Evolutionary conservation across 2,888 invertebrate genomes (phyloP), one percentile per base, ranked within the genome.

Genomic region (Oscheius myriophilus): DNA sequence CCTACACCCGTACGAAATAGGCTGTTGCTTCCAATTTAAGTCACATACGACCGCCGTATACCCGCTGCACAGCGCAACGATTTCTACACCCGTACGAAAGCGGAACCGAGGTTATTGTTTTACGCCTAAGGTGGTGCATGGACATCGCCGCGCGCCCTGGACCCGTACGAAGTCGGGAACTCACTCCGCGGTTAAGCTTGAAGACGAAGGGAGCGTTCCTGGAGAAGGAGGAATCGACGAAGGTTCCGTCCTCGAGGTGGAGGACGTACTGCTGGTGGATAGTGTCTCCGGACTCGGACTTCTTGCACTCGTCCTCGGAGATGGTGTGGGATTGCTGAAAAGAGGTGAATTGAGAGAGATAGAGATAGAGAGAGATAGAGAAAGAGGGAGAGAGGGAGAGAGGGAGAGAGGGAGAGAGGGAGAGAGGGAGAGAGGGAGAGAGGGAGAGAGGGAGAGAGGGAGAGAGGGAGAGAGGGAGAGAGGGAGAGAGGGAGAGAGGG

Each of bases 191-290:
- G 69, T 80, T 82, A 39, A 84, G 71, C 52, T 78, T 75, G 80
- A 84, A 84, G 72, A 85, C 79, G 82, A 84, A 84, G 39, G 84
- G 84, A 52, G 82, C 80, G 62, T 81, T 82, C 51, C 85, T 80
- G 42, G 84, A 84, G 74, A 75, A 84, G 12, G 80, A 80, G n/a
- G 53, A 53, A 68, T 85, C 85, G 67, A 85, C 82, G 71, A 85
- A 86, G 52, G 85, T 85, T 64, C 86, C 86, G 71, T 85, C 81
- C 62, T 79, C 79, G 43, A 85, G 75, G 58, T 83, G 80, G 41
- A 85, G 82, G 18, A 76, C 75, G 75, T 84, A 84, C 68, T 83
- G 84, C 69, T 83, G 81, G 67, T 85, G 84, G 64, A 84, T 82
- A 46, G 80, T 82, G 71, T 85, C 85, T 64, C 81, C 82, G 45